Evolutionary conservation across 64 coral and sea anemone species (phyloP), one percentile per base, ranked within the genome.

Genomic region (Montipora sp.): DNA sequence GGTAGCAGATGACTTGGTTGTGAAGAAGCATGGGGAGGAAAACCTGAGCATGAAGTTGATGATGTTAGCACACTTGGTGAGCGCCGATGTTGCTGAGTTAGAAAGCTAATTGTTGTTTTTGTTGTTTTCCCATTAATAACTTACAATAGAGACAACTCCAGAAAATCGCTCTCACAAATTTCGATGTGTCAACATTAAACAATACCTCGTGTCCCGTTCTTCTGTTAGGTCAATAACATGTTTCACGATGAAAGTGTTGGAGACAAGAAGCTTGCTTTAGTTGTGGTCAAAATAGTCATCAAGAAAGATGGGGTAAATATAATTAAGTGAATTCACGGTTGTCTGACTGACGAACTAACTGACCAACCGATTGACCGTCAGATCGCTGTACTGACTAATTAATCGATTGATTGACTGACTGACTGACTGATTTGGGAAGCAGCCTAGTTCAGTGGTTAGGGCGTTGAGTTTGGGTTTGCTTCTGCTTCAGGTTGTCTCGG

Each of bases 161-260:
- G 51, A 55, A 55, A 36, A 36, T 36, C 36, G 36, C 1, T 36
- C 36, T 36, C 36, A 36, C 36, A 36, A 36, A 36, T 36, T 36
- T 36, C 36, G 36, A 36, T 36, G 36, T 36, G 36, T 36, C 36
- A 36, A 36, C 36, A 36, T 36, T 36, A 36, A 36, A 57, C 53
- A 57, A 57, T 57, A 57, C 14, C 12, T 13, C 21, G 8, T 2
- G 9, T 27, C 11, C 59, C 11, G 2, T 80, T 36, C 5, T 63
- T 22, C 12, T 77, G 5, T 89, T 5, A 92, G 90, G 49, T 92
- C 3, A 72, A 92, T 45, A 77, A 45, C 59, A 75, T 92, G 68
- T 92, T 84, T 75, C 90, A 92, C 53, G 90, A 92, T 20, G 80
- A 81, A 59, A 92, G 90, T 60, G 57, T 92, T 47, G 90, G 90